A percentile compares a stretch with the other conserved stretches of the same genome.
Evolutionary conservation across 2,888 invertebrate genomes (phyloP).

Genomic region (Nemotelus pantherinus): DNA sequence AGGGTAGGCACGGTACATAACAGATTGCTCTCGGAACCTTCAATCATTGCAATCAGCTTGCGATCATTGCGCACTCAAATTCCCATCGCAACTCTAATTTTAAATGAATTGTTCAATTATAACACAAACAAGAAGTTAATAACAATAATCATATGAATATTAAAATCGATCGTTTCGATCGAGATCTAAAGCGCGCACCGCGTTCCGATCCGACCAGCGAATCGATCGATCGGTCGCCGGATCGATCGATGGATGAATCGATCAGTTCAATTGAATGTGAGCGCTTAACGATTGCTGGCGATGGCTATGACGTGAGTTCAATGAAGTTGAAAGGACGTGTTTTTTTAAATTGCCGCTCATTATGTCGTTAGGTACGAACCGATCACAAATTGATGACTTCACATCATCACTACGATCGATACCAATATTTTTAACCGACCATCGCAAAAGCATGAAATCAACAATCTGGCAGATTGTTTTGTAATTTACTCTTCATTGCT

Average conservation of each 20-base stretch:
- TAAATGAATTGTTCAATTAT: conserved; percentile 56
- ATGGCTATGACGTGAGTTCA: conserved; percentile 22
- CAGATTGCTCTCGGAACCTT: conserved; percentile 4
- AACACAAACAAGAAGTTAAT: conserved; percentile 56
- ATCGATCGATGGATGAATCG: conserved; percentile 9
- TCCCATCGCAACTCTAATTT: conserved; percentile 47
- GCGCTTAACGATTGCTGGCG: conserved; percentile 16
- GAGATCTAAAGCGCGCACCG: conserved; percentile 35
- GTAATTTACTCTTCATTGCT: conserved; percentile 16
- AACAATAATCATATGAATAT: conserved; percentile 53
- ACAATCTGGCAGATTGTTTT: conserved; percentile 39
- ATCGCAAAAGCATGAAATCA: conserved; percentile 37
- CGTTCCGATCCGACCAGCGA: conserved; percentile 12
- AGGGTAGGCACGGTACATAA: not conserved
- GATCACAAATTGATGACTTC: conserved; percentile 51
- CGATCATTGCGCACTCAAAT: conserved; percentile 9
- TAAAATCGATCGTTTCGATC: conserved; percentile 45
- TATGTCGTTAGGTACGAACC: conserved; percentile 50
- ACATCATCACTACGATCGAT: conserved; percentile 46
- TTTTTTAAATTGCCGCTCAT: conserved; percentile 51
- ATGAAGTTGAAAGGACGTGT: conserved; percentile 36
- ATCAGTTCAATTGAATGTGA: conserved; percentile 31
- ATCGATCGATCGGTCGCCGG: not conserved
- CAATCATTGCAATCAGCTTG: conserved; percentile 27
- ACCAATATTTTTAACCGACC: conserved; percentile 25